phyloP scores from a whole-genome alignment of 2,113 vertebrate genomes.

The Drymodes brunneopygia region DNA sequence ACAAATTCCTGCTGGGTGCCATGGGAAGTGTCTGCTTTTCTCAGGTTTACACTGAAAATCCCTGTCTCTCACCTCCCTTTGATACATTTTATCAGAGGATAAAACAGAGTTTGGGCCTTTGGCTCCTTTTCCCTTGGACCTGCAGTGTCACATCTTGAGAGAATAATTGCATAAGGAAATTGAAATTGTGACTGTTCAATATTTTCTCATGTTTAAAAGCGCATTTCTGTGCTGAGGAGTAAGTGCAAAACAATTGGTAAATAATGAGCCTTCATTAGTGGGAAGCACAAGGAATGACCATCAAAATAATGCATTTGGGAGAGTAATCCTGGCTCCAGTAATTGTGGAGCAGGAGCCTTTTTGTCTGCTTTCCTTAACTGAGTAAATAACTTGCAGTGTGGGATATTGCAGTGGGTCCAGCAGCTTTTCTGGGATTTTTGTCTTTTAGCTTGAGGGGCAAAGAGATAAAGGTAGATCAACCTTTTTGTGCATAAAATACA shows the following conservation, averaged over 20 bases:
- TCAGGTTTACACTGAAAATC: neutral
- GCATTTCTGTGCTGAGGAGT: neutral
- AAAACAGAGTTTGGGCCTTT: neutral
- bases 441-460: neutral
- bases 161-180: neutral
- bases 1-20: neutral
- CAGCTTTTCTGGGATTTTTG: neutral
- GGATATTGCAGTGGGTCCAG: neutral
- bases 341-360: neutral
- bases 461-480: neutral
- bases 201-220: neutral
- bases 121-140: neutral
- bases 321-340: neutral
- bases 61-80: neutral
- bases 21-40: neutral
- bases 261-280: neutral
- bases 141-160: neutral
- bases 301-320: neutral
- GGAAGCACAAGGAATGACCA: neutral
- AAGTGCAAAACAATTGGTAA: neutral
- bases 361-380: neutral
- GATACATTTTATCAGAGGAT: neutral
- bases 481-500: accelerated
- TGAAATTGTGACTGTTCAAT: neutral
- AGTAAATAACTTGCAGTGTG: neutral